A percentile compares a stretch with the other conserved stretches of the same genome.
These are phyloP conservation scores for Sebastes matsubarae DNA, from an alignment of 2,797 vertebrate species.

Conservation along the genomic window DNA sequence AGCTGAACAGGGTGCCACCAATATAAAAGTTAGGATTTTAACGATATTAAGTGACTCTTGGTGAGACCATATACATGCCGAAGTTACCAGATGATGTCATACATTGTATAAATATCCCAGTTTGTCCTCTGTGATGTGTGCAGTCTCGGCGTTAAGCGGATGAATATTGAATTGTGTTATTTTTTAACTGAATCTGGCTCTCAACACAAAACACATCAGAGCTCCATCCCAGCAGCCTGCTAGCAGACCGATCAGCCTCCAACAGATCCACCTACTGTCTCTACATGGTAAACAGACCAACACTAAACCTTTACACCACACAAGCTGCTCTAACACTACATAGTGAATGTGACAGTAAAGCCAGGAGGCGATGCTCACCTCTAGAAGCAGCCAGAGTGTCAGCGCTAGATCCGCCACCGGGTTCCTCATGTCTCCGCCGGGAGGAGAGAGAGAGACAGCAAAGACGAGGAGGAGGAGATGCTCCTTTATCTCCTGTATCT, in stretches of 20 bases:
- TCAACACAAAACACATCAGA: too few relatives aligned
- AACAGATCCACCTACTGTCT: not conserved
- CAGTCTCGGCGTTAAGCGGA: rapidly evolving
- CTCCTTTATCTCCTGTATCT: conserved; percentile 7
- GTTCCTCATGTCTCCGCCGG: conserved; percentile 58
- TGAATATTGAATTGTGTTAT: rapidly evolving
- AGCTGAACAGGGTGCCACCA: not conserved
- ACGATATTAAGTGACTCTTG: not conserved
- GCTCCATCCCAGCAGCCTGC: not conserved
- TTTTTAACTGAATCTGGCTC: conserved; percentile 9
- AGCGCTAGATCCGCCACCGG: conserved; percentile 24
- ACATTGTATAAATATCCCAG: rapidly evolving
- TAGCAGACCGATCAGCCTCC: not conserved
- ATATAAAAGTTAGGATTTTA: conserved; percentile 8
- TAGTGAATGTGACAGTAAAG: too few relatives aligned
- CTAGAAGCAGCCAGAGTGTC: conserved; percentile 47
- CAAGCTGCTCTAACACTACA: too few relatives aligned
- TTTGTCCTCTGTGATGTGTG: rapidly evolving
- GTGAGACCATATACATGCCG: not conserved
- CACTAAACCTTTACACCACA: too few relatives aligned
- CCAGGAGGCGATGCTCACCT: conserved; percentile 48
- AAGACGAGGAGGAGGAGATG: conserved; percentile 7
- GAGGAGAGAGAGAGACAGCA: conserved; percentile 1
- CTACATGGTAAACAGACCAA: not conserved
- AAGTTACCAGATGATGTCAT: not conserved